Evolutionary conservation across 2,888 invertebrate species (phyloP), one percentile per base, ranked within the genome.

Genomic region (Beris morrisii): DNA sequence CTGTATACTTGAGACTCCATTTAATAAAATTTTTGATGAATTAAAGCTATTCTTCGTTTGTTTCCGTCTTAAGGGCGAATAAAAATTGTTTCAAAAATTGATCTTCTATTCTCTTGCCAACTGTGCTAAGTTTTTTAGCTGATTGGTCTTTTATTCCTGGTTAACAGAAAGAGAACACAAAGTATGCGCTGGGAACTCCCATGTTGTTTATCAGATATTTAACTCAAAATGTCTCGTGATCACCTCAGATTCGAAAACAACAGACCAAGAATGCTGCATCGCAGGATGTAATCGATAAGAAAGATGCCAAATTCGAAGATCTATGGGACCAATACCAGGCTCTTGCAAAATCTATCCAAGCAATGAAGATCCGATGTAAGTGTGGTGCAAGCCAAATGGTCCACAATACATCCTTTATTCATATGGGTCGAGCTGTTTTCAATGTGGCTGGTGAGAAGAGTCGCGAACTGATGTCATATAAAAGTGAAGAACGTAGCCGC

Each of bases 331-430:
- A 65, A 54, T 61, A 67, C 45, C 58, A 64, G 32, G 30, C 44
- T 9, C 32, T 68, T 9, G 4, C 64, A 0, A 50, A 59, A 31
- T 31, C 58, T 30, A 2, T 70, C 1, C 54, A 64, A 13, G 13
- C 44, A 4, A 28, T 58, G 11, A 64, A 58, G 22, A 11, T 38
- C 30, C 22, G 38, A 30, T 70, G 70, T 52, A 52, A 63, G 12
- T 70, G 70, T 53, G 58, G 58, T 13, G 68, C 69, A 11, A 31
- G 13, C 15, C 32, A 68, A 55, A 12, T 38, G 3, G 28, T 67
- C 7, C 38, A 66, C 13, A n/a, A 64, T n/a, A 65, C 61, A 9
- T 7, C 7, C 32, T 31, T 53, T 7, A 44, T 22, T 9, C 63
- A 70, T 28, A 6, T 44, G 9, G 43, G 46, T 5, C 32, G 38